A percentile compares a stretch with the other conserved stretches of the same genome.
phyloP scores from a whole-genome alignment of 2,113 vertebrate species.

The Calonectris borealis region DNA sequence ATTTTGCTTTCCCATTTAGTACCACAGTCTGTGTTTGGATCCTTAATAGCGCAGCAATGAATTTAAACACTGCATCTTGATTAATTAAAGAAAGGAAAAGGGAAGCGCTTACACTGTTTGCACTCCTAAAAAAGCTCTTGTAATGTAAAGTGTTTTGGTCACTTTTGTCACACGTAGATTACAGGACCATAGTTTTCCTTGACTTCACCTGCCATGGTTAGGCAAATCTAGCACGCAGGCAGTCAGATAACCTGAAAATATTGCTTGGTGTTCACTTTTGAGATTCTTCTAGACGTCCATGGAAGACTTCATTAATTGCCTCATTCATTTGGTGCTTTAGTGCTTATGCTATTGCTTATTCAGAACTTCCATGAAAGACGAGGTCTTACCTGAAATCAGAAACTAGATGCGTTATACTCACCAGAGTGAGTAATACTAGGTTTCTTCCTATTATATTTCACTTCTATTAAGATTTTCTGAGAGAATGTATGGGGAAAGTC shows the following conservation, averaged over 20 bases:
- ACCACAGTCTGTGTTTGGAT: background rate
- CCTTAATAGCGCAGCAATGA: background rate
- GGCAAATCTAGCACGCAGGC: background rate
- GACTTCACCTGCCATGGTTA: background rate
- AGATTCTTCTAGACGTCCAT: background rate
- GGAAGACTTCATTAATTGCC: background rate
- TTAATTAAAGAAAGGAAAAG: background rate
- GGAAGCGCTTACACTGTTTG: background rate
- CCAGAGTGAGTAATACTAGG: background rate
- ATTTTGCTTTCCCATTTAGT: background rate
- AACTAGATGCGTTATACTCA: background rate
- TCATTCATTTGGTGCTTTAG: background rate
- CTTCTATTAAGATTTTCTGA: background rate
- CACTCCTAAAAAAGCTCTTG: background rate
- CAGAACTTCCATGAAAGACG: background rate
- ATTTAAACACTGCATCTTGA: background rate
- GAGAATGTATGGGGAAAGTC: background rate
- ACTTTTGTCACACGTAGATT: background rate
- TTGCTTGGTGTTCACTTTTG: background rate
- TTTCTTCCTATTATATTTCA: background rate
- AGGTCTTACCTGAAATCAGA: background rate
- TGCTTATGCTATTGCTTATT: background rate
- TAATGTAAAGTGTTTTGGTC: background rate
- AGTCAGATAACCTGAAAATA: background rate
- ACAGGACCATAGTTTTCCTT: background rate